Conservation (phyloP, 2,113 vertebrate genomes). For the Perca flavescens region DNA sequence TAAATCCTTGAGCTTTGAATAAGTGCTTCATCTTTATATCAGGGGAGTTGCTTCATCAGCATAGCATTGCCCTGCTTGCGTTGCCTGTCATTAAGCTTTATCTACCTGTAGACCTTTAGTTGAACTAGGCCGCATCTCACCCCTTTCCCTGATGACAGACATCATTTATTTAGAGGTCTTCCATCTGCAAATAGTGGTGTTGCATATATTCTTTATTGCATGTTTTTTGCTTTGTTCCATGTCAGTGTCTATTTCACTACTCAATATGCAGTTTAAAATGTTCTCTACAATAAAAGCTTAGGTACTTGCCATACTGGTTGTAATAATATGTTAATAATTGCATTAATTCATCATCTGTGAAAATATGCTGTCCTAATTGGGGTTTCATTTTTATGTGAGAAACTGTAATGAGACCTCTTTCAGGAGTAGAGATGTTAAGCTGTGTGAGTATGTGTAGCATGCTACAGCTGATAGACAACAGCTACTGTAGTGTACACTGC, state of each 20-base stretch:
- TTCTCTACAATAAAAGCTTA: neutral
- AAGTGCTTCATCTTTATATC: constrained; percentile 86
- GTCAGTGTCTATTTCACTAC: constrained; percentile 39
- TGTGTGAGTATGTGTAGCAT: too few relatives aligned
- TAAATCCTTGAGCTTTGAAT: constrained; percentile 92
- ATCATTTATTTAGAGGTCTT: constrained; percentile 44
- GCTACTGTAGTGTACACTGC: too few relatives aligned
- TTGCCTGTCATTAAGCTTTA: constrained; percentile 64
- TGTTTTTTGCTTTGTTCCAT: constrained; percentile 51
- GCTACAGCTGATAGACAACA: too few relatives aligned
- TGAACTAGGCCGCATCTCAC: constrained; percentile 56
- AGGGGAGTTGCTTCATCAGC: constrained; percentile 81
- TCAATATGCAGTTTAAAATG: neutral
- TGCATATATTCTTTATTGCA: constrained; percentile 61
- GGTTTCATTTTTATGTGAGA: neutral
- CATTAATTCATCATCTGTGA: neutral
- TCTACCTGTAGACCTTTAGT: constrained; percentile 59
- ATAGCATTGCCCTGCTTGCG: constrained; percentile 89
- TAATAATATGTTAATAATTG: neutral
- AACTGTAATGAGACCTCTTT: neutral
- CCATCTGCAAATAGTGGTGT: constrained; percentile 57
- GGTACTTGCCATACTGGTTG: neutral
- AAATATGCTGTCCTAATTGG: neutral
- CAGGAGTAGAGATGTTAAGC: neutral
- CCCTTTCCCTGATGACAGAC: constrained; percentile 40